These are phyloP conservation scores for Genyomyrus donnyi DNA, from an alignment of 2,113 vertebrate species.

Conservation along the genomic window DNA sequence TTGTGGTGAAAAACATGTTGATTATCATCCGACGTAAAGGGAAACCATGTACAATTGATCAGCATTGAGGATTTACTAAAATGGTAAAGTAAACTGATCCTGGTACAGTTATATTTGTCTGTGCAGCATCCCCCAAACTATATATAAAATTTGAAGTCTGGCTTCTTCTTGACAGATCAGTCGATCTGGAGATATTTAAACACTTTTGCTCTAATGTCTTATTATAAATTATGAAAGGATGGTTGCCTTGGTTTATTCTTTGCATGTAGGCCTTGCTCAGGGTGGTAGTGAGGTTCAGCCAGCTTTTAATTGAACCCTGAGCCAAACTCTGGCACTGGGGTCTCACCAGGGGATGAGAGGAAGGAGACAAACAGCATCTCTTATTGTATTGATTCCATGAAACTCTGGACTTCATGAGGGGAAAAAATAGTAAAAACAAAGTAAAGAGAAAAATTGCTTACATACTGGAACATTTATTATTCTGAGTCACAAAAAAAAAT, in stretches of 20 bases:
- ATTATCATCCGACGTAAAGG: background rate
- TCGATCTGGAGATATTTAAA: background rate
- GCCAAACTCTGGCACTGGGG: constrained; percentile 28
- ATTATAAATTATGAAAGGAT: background rate
- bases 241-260: background rate
- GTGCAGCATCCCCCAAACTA: background rate
- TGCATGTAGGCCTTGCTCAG: background rate
- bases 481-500: constrained; percentile 53
- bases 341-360: constrained; percentile 29
- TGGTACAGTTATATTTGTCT: background rate
- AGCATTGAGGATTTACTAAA: background rate
- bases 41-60: background rate
- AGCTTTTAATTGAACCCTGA: background rate
- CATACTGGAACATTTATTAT: constrained; percentile 60
- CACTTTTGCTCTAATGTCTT: background rate
- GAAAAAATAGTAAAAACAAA: constrained; percentile 47
- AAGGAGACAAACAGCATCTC: constrained; percentile 27
- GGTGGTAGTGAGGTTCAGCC: background rate
- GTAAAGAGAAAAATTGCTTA: constrained; percentile 66
- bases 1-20: background rate
- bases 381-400: constrained; percentile 45
- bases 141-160: background rate
- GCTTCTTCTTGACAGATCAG: background rate
- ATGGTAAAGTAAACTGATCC: background rate
- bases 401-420: constrained; percentile 40